phyloP scores from a whole-genome alignment of 2,113 vertebrate species.

The Plestiodon gilberti region DNA sequence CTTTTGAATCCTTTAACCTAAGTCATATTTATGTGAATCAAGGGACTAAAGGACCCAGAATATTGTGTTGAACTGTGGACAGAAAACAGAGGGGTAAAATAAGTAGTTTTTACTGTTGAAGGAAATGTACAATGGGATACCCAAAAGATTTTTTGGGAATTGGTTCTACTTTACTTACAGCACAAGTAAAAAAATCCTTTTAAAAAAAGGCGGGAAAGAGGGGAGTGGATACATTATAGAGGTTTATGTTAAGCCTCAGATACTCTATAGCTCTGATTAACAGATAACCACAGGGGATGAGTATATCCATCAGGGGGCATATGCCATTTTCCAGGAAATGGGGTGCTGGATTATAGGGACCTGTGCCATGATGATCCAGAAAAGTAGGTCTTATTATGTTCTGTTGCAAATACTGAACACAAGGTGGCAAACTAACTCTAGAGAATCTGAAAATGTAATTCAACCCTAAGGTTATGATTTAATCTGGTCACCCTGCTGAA shows the following conservation, averaged over 20 bases:
- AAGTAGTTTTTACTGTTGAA: background rate
- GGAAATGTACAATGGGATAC: background rate
- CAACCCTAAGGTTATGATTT: background rate
- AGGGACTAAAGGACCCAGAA: background rate
- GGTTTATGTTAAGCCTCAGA: background rate
- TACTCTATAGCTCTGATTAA: background rate
- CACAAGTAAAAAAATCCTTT: too few species aligned
- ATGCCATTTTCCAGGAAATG: background rate
- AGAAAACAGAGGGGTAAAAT: background rate
- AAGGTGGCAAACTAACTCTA: conserved; percentile 65
- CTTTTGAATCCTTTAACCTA: background rate
- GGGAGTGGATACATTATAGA: background rate
- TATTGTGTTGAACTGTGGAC: background rate
- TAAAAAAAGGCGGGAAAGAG: background rate
- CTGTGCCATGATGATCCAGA: background rate
- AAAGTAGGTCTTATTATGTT: background rate
- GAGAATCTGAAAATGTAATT: background rate
- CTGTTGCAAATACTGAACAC: conserved; percentile 43
- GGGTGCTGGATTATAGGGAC: background rate
- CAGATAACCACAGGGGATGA: background rate
- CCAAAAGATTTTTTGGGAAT: background rate
- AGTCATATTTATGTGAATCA: background rate
- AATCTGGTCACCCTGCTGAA: background rate
- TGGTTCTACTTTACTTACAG: background rate
- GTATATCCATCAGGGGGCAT: background rate